Base-by-base conservation (phyloP, 2,113 vertebrate species). In the Sakesphorus luctuosus region DNA sequence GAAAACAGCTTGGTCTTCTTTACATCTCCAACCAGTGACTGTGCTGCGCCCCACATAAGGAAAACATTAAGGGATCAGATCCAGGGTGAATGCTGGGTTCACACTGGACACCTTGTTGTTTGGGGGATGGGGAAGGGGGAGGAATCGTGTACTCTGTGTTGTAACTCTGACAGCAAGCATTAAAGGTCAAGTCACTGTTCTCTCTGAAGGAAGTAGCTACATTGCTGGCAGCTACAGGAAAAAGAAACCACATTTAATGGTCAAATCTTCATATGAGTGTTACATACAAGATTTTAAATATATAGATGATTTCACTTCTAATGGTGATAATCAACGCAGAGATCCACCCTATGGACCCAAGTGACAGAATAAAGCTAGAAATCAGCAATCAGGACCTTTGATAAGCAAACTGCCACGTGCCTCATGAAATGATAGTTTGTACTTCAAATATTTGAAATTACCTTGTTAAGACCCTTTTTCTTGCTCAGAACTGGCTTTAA, bases 31-130 rank as follows among this genome's bases (percentile, higher is more conserved):
- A 18, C 5, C 81, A 92, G 81, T 49, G 68, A 26, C 15, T 87
- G 61, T 28, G 79, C 87, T 65, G 25, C 73, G 92, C 71, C 78
- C 66, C 63, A 79, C 96, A 94, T 87, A 59, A 87, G 94, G 95
- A 96, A 96, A 65, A 83, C 79, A 96, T 97, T 97, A 97, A 75
- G 68, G 31, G 84, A 96, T 94, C 94, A 97, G 94, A 94, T 76
- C 58, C 4, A n/a, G 91, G 81, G 82, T 56, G 61, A 90, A 63
- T 1, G 16, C 46, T 68, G 79, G 61, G 69, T 44, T 94, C 89
- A 82, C 63, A 15, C 19, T 9, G 91, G 95, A 94, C 73, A 91
- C 74, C 91, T 90, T 61, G 18, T 35, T 93, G 74, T 80, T 89
- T 79, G 65, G 84, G 82, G 82, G 62, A 65, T 83, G 83, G 58